Evolutionary conservation across 2,888 invertebrate genomes (phyloP).

Genomic region (Eristalis pertinax): DNA sequence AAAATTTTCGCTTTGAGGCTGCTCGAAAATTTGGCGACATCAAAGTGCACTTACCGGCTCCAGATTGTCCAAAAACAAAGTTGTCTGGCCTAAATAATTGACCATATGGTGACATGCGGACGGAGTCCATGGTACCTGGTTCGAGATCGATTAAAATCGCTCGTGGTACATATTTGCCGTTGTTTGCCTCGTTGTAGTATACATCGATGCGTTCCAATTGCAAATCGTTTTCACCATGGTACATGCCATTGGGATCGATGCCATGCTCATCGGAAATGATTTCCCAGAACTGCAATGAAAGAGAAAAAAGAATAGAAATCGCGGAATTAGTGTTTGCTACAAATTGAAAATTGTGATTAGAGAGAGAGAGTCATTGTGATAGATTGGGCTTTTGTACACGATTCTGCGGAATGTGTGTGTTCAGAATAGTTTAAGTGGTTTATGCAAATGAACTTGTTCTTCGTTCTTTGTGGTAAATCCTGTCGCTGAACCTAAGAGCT

Average conservation of each 20-base stretch:
- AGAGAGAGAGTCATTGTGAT: background rate
- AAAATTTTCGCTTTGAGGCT: conserved; percentile 45
- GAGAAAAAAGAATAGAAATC: conserved; percentile 26
- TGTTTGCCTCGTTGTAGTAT: conserved; percentile 89
- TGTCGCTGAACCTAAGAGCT: too few relatives aligned
- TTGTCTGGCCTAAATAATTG: conserved; percentile 93
- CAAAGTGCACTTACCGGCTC: conserved; percentile 84
- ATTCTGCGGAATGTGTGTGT: too few relatives aligned
- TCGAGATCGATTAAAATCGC: conserved; percentile 93
- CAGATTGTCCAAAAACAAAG: conserved; percentile 91
- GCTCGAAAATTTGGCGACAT: conserved; percentile 59
- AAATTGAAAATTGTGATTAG: background rate
- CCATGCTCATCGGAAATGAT: conserved; percentile 92
- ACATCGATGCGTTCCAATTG: conserved; percentile 91
- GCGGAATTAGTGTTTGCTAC: conserved; percentile 25
- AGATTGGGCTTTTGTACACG: background rate
- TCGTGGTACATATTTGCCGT: conserved; percentile 90
- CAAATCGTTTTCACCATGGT: conserved; percentile 87
- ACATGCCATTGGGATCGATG: conserved; percentile 88
- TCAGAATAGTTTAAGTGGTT: too few relatives aligned
- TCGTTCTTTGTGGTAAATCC: too few relatives aligned
- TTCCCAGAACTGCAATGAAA: conserved; percentile 86
- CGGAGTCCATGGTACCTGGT: conserved; percentile 94
- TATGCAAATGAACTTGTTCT: too few relatives aligned
- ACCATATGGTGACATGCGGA: conserved; percentile 90